Evolutionary conservation across 2,113 vertebrate genomes (phyloP), one percentile per base, ranked within the genome.

Genomic region (Macrotis lagotis): DNA sequence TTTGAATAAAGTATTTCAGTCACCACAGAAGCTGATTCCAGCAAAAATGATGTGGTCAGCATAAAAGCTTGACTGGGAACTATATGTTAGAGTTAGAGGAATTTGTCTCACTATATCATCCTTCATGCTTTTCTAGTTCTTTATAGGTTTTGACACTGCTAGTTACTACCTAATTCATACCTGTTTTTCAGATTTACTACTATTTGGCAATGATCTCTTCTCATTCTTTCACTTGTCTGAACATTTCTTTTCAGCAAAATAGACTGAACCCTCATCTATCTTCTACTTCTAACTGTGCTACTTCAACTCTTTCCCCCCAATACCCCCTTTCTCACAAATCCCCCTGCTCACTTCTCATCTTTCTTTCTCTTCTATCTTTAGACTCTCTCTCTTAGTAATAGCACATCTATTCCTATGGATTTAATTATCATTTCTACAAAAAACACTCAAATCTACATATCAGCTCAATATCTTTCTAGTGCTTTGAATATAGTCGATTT

Each of bases 51-150:
- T 31, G 9, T 50, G 26, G 50, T 90, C 51, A 92, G 0, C 49
- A n/a, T 89, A 50, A 92, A 94, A 90, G 90, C 50, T 0, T 51
- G 9, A n/a, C 50, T 52, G 48, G 19, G 10, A 94, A 92, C 3
- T 37, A 44, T 83, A 48, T 93, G 53, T 26, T 31, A 55, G 66
- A 91, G 92, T 92, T 51, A 28, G 26, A 93, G 53, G 53, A 96
- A 26, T 59, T 44, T 91, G 55, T 96, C 50, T 48, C 90, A 92
- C 51, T 96, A 95, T n/a, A 44, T n/a, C 37, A 44, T 83, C n/a
- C 66, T 83, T 83, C 66, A n/a, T 44, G n/a, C 1, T 83, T n/a
- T 83, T 83, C 24, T 8, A 24, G n/a, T 8, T 44, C 16, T 83
- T n/a, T 24, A 6, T 44, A 83, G 19, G 55, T 66, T 66, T 24